Evolutionary conservation across 2,113 vertebrate species (phyloP).

Genomic region (Oncorhynchus masou): DNA sequence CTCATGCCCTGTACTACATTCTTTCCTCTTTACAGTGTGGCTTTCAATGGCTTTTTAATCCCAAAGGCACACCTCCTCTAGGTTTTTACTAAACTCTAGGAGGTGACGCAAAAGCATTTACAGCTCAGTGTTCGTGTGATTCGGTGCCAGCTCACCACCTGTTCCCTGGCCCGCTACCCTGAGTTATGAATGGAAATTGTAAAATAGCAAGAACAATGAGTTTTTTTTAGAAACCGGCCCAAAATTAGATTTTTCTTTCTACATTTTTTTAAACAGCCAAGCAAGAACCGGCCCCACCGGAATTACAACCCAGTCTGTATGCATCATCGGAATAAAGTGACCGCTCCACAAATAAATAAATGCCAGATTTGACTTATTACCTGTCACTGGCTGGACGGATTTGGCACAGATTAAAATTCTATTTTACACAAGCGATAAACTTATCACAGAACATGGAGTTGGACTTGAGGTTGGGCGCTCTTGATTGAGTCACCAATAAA

Average conservation of each 20-base stretch:
- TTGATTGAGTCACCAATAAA: constrained; percentile 72
- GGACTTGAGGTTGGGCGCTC: constrained; percentile 32
- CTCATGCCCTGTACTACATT: no score
- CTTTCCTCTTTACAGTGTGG: not conserved
- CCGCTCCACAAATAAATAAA: constrained; percentile 32
- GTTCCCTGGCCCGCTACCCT: constrained; percentile 16
- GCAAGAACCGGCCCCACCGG: not conserved
- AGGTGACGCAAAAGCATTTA: constrained; percentile 5
- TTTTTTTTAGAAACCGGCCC: no score
- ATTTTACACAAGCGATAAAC: constrained; percentile 47
- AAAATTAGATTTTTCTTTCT: no score
- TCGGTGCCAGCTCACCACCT: constrained; percentile 17
- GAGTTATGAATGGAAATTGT: constrained; percentile 38
- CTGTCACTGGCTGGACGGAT: constrained; percentile 29
- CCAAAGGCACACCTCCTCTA: constrained; percentile 5
- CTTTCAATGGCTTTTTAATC: constrained; percentile 5
- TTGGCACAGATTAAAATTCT: constrained; percentile 44
- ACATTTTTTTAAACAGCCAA: not conserved
- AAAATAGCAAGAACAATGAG: constrained; percentile 14
- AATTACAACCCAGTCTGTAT: constrained; percentile 6
- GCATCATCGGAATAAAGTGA: constrained; percentile 32
- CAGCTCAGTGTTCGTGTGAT: not conserved
- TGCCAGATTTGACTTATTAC: constrained; percentile 19
- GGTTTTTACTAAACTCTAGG: constrained; percentile 17
- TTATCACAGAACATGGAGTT: constrained; percentile 46